A percentile compares a stretch with the other conserved stretches of the same genome.
Conservation (phyloP, 2,797 vertebrate species). For the Ambastaia sidthimunki region DNA sequence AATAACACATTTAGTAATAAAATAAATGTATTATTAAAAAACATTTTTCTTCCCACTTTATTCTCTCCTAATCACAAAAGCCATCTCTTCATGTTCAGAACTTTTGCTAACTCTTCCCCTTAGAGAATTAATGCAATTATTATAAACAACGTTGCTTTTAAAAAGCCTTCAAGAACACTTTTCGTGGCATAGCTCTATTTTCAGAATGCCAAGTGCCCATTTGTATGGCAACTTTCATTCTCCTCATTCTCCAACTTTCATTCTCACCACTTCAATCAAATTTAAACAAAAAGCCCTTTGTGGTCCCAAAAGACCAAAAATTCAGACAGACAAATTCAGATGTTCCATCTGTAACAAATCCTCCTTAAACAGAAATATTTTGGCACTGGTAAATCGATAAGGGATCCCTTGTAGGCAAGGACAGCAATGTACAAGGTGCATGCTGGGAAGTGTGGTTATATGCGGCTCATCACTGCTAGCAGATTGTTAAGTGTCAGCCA, state of each 20-base stretch:
- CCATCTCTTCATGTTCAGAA: not conserved
- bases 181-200: conserved; percentile 11
- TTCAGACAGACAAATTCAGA: not conserved
- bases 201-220: not conserved
- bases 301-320: not conserved
- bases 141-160: conserved; percentile 3
- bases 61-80: too few relatives aligned
- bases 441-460: conserved; percentile 63
- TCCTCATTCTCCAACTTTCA: not conserved
- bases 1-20: not conserved
- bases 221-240: not conserved
- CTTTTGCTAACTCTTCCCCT: not conserved
- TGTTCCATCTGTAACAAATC: conserved; percentile 1
- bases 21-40: not conserved
- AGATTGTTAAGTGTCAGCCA: conserved; percentile 72
- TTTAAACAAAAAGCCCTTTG: not conserved
- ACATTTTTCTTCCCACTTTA: too few relatives aligned
- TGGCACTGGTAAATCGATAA: conserved; percentile 64
- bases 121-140: not conserved
- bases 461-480: conserved; percentile 64
- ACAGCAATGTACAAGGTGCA: conserved; percentile 59
- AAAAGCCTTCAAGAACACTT: not conserved
- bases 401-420: conserved; percentile 62
- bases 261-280: conserved; percentile 5
- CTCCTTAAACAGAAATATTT: conserved; percentile 34